Base-by-base conservation (phyloP, 2,113 vertebrate genomes). In the Silurus glanis region DNA sequence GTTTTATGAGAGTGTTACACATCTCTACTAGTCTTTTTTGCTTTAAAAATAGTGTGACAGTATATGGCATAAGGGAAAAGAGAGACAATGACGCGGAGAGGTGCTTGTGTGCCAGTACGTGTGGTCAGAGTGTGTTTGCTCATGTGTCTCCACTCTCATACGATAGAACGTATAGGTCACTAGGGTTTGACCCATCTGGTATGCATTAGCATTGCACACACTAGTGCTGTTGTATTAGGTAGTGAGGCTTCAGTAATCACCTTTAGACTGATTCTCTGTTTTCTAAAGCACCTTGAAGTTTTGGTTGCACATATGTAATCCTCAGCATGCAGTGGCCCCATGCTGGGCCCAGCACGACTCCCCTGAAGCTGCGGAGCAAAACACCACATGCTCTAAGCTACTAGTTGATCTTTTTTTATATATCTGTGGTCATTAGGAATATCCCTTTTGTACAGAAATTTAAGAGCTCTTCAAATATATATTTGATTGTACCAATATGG, bases 241-340 rank as follows among this genome's bases (percentile, higher is more conserved):
- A 51, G 62, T 23, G 64, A 81, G 53, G 78, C 85, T 66, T 66
- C 71, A 59, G 66, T 87, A 87, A 85, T 87, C 86, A 66, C 86
- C 9, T 79, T 55, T 82, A 9, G 7, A 64, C 28, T 19, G 23
- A n/a, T 67, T 81, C 67, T 62, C 45, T 82, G 5, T 37, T 37
- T 37, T 37, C 37, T 59, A 74, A 82, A 75, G 47, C 76, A 67
- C 59, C 80, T 45, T 74, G 85, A 87, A 80, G 85, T 87, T 88
- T 66, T 84, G 55, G 62, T 90, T 88, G n/a, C 87, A 87, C 83
- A 87, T 87, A 59, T 88, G 83, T 88, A 88, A 85, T 88, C 89
- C 19, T 85, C 56, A 23, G 19, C 85, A 87, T 66, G 85, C 75
- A 59, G 74, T 49, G 56, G 28, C 67, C 21, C 82, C 85, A 61